phyloP scores from a whole-genome alignment of 2,113 vertebrate genomes.

The Tachysurus fulvidraco region DNA sequence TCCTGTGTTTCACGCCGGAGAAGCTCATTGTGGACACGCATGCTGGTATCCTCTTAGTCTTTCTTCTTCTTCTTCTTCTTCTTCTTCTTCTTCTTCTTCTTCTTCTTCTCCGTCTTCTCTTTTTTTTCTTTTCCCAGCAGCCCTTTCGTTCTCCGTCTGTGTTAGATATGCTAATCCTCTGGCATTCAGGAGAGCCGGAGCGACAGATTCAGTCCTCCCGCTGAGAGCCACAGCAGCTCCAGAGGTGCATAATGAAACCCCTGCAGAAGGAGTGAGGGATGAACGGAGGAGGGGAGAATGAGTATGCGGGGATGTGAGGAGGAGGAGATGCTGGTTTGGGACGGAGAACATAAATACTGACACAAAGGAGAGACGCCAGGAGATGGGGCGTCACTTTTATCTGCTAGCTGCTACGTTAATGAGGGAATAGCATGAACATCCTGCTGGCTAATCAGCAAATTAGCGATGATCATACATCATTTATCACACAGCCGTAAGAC shows the following conservation, averaged over 20 bases:
- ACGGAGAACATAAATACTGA: conserved; percentile 3
- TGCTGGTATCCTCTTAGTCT: conserved; percentile 32
- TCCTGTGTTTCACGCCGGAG: conserved; percentile 56
- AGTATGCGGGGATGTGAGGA: conserved; percentile 45
- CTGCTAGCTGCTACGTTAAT: background rate
- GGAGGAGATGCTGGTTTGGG: background rate
- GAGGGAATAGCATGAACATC: background rate
- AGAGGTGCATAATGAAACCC: conserved; percentile 79
- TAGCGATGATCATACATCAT: background rate
- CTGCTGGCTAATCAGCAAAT: conserved; percentile 14
- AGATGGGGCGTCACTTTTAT: background rate
- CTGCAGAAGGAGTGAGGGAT: conserved; percentile 70
- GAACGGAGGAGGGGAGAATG: conserved; percentile 56
- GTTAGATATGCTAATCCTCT: conserved; percentile 76
- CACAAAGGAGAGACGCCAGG: background rate
- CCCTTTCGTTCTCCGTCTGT: conserved; percentile 51
- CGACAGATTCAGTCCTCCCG: conserved; percentile 63
- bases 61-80: background rate
- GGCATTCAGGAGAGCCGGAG: conserved; percentile 72
- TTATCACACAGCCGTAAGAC: background rate
- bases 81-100: background rate
- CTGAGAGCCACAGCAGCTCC: conserved; percentile 64
- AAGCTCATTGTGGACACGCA: conserved; percentile 64
- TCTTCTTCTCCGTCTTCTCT: background rate
- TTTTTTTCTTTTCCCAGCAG: conserved; percentile 50